Evolutionary conservation across 2,888 invertebrate genomes (phyloP), one percentile per base, ranked within the genome.

Genomic region (Polyommatus icarus): DNA sequence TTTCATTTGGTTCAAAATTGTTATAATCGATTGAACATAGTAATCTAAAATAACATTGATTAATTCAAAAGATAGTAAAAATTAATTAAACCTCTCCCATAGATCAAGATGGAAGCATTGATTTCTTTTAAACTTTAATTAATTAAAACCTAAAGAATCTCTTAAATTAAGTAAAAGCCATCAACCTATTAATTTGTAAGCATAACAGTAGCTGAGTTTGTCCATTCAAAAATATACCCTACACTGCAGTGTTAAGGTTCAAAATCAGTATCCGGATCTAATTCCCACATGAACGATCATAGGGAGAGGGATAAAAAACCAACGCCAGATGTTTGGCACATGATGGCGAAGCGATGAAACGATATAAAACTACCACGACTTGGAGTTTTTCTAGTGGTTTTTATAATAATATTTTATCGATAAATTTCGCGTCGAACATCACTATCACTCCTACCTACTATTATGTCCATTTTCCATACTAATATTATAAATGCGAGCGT

Each of bases 221-320:
- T 77, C 50, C 40, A 76, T 76, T 32, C 82, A 82, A 82, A 82
- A 88, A 87, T 85, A 79, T 81, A 80, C 82, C 83, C 85, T 85
- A 85, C 80, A 71, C 40, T 76, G 75, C 79, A 80, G 82, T 75
- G 76, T 82, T 85, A 87, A 87, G 85, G 88, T 86, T 87, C 85
- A 83, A 88, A 89, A 89, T 88, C 88, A 86, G 81, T 81, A 83
- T 84, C 85, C 88, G 88, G 89, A 90, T 87, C 84, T 86, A 87
- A 91, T 93, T 93, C 92, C 91, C 93, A 91, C 90, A 93, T 92
- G 93, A 92, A 87, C 89, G 91, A 92, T 92, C 89, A 89, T 83
- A 85, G 87, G 87, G 89, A 90, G 92, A 89, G 92, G 92, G 92
- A 93, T 92, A 93, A 93, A 93, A 91, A 87, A 85, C 87, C 87